Evolutionary conservation across 2,888 invertebrate genomes (phyloP), one percentile per base, ranked within the genome.

Genomic region (Dicyrtomina minuta): DNA sequence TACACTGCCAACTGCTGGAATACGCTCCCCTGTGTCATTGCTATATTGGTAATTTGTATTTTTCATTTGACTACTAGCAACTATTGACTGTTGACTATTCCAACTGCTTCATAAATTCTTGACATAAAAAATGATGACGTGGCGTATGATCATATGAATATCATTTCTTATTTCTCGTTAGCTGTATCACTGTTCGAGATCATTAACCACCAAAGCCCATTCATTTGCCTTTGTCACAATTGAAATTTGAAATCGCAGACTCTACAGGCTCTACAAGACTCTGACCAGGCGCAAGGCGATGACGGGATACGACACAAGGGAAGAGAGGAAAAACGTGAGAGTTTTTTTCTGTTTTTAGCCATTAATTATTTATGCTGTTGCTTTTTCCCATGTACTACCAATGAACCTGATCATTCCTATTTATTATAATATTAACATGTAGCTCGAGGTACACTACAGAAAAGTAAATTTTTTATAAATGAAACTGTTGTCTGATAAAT

Each of bases 331-430:
- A 20, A 53, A 53, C 51, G 51, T 53, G 51, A 53, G 51, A 53
- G 51, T 53, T 53, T 53, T 24, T 24, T 53, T 53, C 24, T 20
- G 22, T 13, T 53, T 22, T 22, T 20, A 6, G 22, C 8, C 5
- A 4, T 53, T 53, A 53, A 53, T 53, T 53, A 53, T 53, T 53
- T 53, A 53, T 53, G 51, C 51, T 53, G 51, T 53, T 17, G 22
- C 24, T n/a, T n/a, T n/a, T n/a, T n/a, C n/a, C n/a, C n/a, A n/a
- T n/a, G n/a, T n/a, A n/a, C n/a, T n/a, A n/a, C n/a, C n/a, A n/a
- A n/a, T n/a, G n/a, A n/a, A n/a, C n/a, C n/a, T n/a, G n/a, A n/a
- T n/a, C n/a, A n/a, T n/a, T n/a, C n/a, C n/a, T n/a, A n/a, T n/a
- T n/a, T n/a, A n/a, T n/a, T n/a, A n/a, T n/a, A n/a, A n/a, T n/a